Base-by-base conservation (phyloP, 2,113 vertebrate genomes). In the Xiphorhynchus elegans region DNA sequence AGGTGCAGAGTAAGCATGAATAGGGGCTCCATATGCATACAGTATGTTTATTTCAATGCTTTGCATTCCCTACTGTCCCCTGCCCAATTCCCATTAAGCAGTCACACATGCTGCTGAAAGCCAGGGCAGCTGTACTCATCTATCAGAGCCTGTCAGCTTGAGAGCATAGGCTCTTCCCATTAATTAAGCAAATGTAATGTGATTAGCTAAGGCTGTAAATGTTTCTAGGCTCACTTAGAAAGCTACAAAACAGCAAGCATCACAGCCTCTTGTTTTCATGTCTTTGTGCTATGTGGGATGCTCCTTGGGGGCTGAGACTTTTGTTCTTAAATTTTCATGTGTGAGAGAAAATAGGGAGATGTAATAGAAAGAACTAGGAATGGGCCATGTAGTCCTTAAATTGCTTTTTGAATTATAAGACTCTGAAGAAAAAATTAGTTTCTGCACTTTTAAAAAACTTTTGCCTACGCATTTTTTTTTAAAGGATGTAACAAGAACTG, bases 111-210 rank as follows among this genome's bases (percentile, higher is more conserved):
- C 55, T 91, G 81, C 75, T 94, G 67, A 92, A 94, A 95, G 87
- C 67, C 44, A 74, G 92, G 95, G 82, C 95, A 97, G 95, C 93
- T 96, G 93, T 84, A 94, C 29, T 81, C 87, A 80, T 96, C 75
- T 83, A 93, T 94, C 95, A 97, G 93, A 96, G 90, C 79, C 68
- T 86, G 93, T 90, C 95, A 95, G 92, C 87, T 81, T 88, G 82
- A 94, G 75, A 96, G 76, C 68, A 86, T 59, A 81, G 92, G 90
- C 82, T 94, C 72, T 95, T 94, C 35, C 90, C 94, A 91, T 94
- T 97, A 96, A 96, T 97, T 96, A 97, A 94, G 82, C 87, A 96
- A 95, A 95, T 94, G 68, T 92, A 90, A 97, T 88, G 72, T 88
- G 72, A 96, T 96, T 96, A 94, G 92, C 79, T 93, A 92, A 86